A percentile compares a stretch with the other conserved stretches of the same genome.
These are phyloP conservation scores for Urophycis tenuis DNA, from an alignment of 2,797 vertebrate species.

Conservation along the genomic window DNA sequence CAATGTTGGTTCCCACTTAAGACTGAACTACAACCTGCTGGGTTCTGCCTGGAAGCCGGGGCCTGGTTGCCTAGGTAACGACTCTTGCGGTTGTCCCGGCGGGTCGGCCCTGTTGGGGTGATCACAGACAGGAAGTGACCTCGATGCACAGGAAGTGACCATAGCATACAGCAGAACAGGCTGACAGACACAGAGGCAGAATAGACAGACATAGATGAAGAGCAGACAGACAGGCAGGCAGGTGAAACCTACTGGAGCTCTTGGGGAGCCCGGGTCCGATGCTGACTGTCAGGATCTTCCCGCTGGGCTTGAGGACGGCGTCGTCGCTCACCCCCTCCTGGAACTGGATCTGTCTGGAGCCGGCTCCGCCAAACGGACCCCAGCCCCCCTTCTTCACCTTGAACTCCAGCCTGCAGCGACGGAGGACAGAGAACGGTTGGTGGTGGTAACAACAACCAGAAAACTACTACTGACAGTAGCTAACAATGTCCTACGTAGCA, in stretches of 20 bases:
- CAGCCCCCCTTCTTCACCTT: slow-evolving; percentile 83
- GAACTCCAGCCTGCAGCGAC: slow-evolving; percentile 72
- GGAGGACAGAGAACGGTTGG: not conserved
- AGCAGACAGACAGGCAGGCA: not conserved
- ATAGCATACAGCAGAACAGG: not conserved
- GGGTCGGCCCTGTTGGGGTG: slow-evolving; percentile 69
- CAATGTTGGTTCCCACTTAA: not conserved
- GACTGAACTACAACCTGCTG: slow-evolving; percentile 44
- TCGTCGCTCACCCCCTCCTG: slow-evolving; percentile 67
- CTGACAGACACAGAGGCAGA: not conserved
- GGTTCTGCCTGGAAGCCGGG: slow-evolving; percentile 24
- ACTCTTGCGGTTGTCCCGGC: slow-evolving; percentile 74
- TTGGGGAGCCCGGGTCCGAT: slow-evolving; percentile 74
- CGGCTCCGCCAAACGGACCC: slow-evolving; percentile 72
- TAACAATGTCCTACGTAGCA: not conserved
- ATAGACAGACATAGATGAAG: not conserved
- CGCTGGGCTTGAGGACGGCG: slow-evolving; percentile 61
- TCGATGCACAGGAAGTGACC: not conserved
- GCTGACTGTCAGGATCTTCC: slow-evolving; percentile 68
- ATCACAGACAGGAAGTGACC: slow-evolving; percentile 19
- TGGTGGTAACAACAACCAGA: not conserved
- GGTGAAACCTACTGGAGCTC: slow-evolving; percentile 70
- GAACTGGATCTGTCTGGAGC: slow-evolving; percentile 79
- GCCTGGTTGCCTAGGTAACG: slow-evolving; percentile 41
- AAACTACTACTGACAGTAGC: not conserved